Conservation (phyloP, 2,888 invertebrate genomes). For the Drosophila kuntzei region DNA sequence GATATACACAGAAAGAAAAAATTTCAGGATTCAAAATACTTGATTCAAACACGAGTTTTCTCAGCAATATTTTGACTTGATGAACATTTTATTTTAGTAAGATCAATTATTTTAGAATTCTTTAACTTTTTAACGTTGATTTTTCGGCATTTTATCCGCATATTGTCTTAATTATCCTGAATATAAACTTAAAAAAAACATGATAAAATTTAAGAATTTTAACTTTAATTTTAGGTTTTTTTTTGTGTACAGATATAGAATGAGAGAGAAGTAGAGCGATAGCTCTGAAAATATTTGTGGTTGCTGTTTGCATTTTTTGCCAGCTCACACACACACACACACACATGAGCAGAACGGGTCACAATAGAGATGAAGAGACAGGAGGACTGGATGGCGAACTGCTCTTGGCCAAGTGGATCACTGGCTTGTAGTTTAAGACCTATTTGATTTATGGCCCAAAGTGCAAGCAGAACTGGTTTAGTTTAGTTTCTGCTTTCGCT, state of each 20-base stretch:
- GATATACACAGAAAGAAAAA: too few relatives aligned
- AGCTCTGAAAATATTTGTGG: constrained; percentile 69
- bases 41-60: too few relatives aligned
- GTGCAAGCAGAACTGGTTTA: constrained; percentile 20
- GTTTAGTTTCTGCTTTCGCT: constrained; percentile 2
- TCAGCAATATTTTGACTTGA: too few relatives aligned
- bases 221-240: too few relatives aligned
- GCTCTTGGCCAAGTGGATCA: constrained; percentile 19
- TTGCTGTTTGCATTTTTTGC: constrained; percentile 53
- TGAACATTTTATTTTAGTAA: too few relatives aligned
- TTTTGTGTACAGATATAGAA: background rate
- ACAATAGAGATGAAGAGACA: background rate
- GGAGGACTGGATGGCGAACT: background rate
- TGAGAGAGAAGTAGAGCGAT: background rate
- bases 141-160: too few relatives aligned
- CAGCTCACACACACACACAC: constrained; percentile 33
- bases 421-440: constrained; percentile 46
- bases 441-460: constrained; percentile 68
- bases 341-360: background rate
- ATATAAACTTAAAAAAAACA: too few relatives aligned
- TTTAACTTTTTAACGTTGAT: too few relatives aligned
- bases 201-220: too few relatives aligned
- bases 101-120: too few relatives aligned
- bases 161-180: too few relatives aligned
- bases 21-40: too few relatives aligned